phyloP scores from a whole-genome alignment of 2,797 vertebrate genomes.

The Malurus splendens region DNA sequence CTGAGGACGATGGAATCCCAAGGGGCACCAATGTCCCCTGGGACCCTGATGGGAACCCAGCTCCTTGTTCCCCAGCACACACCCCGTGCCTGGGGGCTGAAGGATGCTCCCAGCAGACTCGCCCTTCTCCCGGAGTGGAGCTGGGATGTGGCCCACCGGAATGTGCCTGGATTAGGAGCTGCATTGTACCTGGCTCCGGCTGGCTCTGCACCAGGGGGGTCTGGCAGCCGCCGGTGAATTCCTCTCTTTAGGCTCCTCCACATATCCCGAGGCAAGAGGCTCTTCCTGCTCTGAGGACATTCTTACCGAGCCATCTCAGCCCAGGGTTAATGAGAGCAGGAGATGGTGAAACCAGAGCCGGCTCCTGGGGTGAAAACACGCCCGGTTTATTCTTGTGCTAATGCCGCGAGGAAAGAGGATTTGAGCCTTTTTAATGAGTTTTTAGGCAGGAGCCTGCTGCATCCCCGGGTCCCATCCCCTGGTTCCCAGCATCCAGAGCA shows the following conservation, averaged over 20 bases:
- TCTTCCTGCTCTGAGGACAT: not conserved
- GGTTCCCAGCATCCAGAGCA: not conserved
- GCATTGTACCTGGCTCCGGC: conserved; percentile 17
- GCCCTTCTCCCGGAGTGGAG: accelerated
- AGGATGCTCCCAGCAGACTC: not conserved
- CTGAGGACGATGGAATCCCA: not conserved
- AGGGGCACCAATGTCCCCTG: accelerated
- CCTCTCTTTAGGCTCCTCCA: not conserved
- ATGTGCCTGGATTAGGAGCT: conserved; percentile 17
- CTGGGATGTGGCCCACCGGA: not conserved
- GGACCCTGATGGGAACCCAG: accelerated
- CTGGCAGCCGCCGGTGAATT: not conserved
- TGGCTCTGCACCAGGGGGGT: not conserved
- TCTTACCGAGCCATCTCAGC: not conserved
- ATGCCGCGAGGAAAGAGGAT: not conserved
- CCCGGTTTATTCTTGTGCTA: conserved; percentile 38
- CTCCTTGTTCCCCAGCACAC: not conserved
- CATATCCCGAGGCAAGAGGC: not conserved
- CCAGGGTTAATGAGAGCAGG: not conserved
- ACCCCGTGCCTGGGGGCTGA: not conserved
- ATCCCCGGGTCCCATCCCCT: accelerated
- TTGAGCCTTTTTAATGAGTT: conserved; percentile 3
- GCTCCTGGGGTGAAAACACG: conserved; percentile 5
- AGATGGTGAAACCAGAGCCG: conserved; percentile 28
- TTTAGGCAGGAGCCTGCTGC: not conserved